Evolutionary conservation across 2,797 vertebrate species (phyloP), one percentile per base, ranked within the genome.

Genomic region (Prionace glauca): DNA sequence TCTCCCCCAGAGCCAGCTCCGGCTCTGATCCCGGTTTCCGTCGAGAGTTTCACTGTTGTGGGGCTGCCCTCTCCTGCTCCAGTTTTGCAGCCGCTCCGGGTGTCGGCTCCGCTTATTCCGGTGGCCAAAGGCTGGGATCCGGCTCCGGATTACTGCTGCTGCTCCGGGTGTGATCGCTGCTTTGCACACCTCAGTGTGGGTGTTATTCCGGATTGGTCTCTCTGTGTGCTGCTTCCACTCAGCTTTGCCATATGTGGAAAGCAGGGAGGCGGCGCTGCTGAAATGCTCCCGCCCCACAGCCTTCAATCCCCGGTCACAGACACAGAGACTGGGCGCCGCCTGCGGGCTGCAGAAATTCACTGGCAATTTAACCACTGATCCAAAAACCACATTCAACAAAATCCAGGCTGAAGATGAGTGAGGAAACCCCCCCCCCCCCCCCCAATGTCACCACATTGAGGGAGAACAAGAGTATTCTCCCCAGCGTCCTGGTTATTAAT

Each of bases 291-390:
- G 60, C 60, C 88, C 88, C 32, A 14, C 88, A 69, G 36, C 41
- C 81, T 84, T 84, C 88, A 16, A 8, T 20, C 32, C 29, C 88
- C 16, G 18, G n/a, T 24, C 90, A 36, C 72, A 67, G 2, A 67
- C 2, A 67, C 65, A 67, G 65, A 67, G 65, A 16, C 90, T 36
- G 65, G 90, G 90, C 90, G 90, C 90, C 90, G 90, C 90, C 90
- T 92, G 65, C n/a, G 90, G 90, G 90, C 10, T 65, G n/a, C n/a
- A 69, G 8, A 20, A 1, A 45, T 9, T 10, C 16, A 45, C 81
- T 84, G 41, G 18, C 36, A 41, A 24, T 24, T 36, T 14, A 65
- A n/a, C n/a, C 62, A 11, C 62, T 1, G 62, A 72, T 1, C 0
- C 8, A 29, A 5, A 29, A 7, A 26, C 24, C 29, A 29, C 24